These are phyloP conservation scores for Onchidella celtica DNA, from an alignment of 2,888 invertebrate genomes.

Conservation along the genomic window DNA sequence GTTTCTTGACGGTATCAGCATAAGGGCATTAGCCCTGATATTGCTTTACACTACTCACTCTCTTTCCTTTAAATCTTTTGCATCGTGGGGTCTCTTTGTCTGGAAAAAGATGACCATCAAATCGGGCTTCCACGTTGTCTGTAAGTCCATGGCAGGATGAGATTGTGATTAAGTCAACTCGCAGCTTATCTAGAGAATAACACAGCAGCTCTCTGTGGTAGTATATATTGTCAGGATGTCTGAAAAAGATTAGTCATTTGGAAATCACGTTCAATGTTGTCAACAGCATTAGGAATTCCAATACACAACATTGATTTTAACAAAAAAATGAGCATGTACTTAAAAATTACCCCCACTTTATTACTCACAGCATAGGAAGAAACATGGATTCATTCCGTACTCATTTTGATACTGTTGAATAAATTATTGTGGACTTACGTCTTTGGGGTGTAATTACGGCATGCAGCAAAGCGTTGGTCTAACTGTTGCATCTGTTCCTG, in stretches of 20 bases:
- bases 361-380: no score
- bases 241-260: no score
- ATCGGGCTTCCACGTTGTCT: slow-evolving; percentile 85
- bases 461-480: slow-evolving; percentile 81
- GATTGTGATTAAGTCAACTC: slow-evolving; percentile 91
- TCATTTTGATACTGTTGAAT: no score
- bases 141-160: slow-evolving; percentile 90
- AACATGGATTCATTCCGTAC: no score
- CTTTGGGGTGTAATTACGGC: slow-evolving; percentile 62
- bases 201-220: slow-evolving; percentile 90
- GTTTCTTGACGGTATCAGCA: no score
- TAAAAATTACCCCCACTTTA: neutral
- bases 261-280: no score
- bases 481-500: slow-evolving; percentile 87
- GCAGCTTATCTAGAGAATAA: slow-evolving; percentile 88
- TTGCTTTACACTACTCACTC: no score
- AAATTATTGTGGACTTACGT: no score
- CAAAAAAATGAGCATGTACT: no score
- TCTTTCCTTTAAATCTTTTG: slow-evolving; percentile 84
- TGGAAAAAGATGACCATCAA: slow-evolving; percentile 84
- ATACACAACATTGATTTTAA: no score
- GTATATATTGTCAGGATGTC: slow-evolving; percentile 84
- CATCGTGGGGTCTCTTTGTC: slow-evolving; percentile 86
- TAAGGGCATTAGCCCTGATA: no score
- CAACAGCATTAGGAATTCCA: no score